phyloP scores from a whole-genome alignment of 2,888 invertebrate genomes.

The Ischnus inquisitorius region DNA sequence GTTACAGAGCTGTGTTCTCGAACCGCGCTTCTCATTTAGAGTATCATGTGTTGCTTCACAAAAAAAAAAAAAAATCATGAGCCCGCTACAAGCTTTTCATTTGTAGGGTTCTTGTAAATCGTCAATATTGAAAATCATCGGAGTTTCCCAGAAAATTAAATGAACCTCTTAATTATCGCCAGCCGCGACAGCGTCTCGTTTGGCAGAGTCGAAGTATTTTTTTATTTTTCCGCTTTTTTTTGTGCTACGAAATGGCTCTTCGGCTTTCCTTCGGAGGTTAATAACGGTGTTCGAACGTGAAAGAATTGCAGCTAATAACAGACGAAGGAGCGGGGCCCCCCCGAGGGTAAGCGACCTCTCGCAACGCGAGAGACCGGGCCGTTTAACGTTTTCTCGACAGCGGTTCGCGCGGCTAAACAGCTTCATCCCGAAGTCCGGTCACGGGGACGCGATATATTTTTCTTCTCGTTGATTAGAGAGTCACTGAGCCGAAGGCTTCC shows the following conservation, averaged over 20 bases:
- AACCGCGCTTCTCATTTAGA: conserved; percentile 34
- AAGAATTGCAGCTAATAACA: conserved; percentile 51
- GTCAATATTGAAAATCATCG: neutral
- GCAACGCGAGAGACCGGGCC: neutral
- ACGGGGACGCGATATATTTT: conserved; percentile 7
- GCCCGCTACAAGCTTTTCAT: neutral
- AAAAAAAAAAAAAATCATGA: neutral
- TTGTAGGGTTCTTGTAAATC: neutral
- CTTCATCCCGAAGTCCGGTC: conserved; percentile 5
- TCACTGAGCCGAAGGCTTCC: conserved; percentile 51
- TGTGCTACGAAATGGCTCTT: neutral
- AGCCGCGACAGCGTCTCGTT: neutral
- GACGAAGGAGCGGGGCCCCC: neutral
- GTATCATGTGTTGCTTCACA: conserved; percentile 17
- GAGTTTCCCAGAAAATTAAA: neutral
- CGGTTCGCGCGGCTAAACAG: neutral
- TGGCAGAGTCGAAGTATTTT: conserved; percentile 1
- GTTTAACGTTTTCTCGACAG: conserved; percentile 8
- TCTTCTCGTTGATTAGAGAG: conserved; percentile 35
- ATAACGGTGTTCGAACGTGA: conserved; percentile 57
- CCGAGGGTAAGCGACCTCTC: conserved; percentile 18
- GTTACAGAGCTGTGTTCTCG: neutral
- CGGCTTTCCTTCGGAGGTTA: conserved; percentile 23
- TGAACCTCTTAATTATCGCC: neutral
- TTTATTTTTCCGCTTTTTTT: neutral